A percentile compares a stretch with the other conserved stretches of the same genome.
phyloP scores from a whole-genome alignment of 2,113 vertebrate genomes.

The Lathamus discolor region DNA sequence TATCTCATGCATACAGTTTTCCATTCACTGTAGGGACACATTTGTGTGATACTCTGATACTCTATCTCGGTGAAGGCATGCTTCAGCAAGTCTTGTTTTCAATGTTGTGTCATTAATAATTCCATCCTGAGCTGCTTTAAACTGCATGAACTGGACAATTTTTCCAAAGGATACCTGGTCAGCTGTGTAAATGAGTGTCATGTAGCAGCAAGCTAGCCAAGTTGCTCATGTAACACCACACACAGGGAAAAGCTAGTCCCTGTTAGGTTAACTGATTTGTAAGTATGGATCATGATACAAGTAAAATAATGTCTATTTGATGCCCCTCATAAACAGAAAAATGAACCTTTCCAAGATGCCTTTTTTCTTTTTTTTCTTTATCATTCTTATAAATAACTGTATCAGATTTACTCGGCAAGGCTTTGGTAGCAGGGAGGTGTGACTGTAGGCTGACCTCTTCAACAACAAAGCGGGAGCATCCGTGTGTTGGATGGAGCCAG shows the following conservation, averaged over 20 bases:
- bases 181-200: background rate
- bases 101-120: background rate
- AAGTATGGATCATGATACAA: background rate
- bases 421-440: rapidly evolving
- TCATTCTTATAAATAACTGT: background rate
- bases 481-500: rapidly evolving
- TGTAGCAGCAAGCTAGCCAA: background rate
- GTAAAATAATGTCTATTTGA: background rate
- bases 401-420: background rate
- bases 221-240: background rate
- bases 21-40: background rate
- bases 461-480: background rate
- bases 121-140: background rate
- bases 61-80: background rate
- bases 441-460: rapidly evolving
- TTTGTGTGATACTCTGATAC: rapidly evolving
- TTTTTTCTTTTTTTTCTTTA: background rate
- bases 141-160: background rate
- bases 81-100: background rate
- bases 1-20: background rate
- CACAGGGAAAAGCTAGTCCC: background rate
- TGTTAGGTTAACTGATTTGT: background rate
- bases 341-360: background rate
- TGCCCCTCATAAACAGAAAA: background rate
- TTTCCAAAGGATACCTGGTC: background rate